Conservation (phyloP, 1,140 invertebrate genomes). For the Scaptodrosophila lebanonensis region DNA sequence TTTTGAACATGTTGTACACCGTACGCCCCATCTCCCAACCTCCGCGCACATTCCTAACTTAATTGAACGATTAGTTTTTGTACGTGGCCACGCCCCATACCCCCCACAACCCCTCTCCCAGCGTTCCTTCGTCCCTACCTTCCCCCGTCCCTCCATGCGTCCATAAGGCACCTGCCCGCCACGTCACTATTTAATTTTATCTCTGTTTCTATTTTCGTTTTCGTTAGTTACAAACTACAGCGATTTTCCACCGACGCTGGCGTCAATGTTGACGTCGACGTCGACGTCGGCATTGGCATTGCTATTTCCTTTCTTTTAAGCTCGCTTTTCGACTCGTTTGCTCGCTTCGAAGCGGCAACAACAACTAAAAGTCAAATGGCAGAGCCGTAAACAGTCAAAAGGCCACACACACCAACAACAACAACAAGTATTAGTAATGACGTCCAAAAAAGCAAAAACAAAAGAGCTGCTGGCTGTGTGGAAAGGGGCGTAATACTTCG, state of each 20-base stretch:
- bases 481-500: too few relatives aligned
- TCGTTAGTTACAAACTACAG: constrained; percentile 54
- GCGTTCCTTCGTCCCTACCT: not conserved
- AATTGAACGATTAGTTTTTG: constrained; percentile 74
- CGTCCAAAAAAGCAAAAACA: constrained; percentile 25
- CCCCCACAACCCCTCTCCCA: not conserved
- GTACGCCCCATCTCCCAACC: not conserved
- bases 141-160: not conserved
- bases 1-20: constrained; percentile 47
- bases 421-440: constrained; percentile 56
- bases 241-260: constrained; percentile 33
- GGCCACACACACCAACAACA: constrained; percentile 43
- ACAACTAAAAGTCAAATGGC: constrained; percentile 52
- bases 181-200: constrained; percentile 70
- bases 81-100: constrained; percentile 33
- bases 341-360: not conserved
- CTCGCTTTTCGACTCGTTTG: constrained; percentile 22
- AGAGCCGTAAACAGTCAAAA: constrained; percentile 68
- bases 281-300: not conserved
- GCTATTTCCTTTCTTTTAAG: constrained; percentile 23
- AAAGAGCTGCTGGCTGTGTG: constrained; percentile 1
- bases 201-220: constrained; percentile 61
- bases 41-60: constrained; percentile 37
- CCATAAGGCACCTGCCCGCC: constrained; percentile 20
- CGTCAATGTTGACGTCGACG: not conserved